phyloP scores from a whole-genome alignment of 2,888 invertebrate species.

The Dynastes hyllus region DNA sequence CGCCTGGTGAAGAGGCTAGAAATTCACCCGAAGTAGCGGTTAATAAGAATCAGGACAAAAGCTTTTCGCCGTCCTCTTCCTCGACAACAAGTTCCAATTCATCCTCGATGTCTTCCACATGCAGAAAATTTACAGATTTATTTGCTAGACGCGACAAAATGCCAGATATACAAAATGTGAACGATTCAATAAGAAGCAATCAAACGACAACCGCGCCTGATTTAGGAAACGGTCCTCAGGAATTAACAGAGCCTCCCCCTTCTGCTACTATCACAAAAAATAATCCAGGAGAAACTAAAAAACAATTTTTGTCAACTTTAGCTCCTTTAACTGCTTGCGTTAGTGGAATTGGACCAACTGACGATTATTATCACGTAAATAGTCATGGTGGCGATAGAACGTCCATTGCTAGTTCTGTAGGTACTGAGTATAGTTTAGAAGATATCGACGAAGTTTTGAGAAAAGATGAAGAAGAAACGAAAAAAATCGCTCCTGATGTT shows the following conservation, averaged over 20 bases:
- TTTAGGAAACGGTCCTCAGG: conserved; percentile 72
- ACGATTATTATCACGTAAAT: conserved; percentile 75
- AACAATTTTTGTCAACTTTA: conserved; percentile 85
- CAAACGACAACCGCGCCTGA: conserved; percentile 71
- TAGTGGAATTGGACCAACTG: conserved; percentile 72
- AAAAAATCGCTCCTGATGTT: conserved; percentile 82
- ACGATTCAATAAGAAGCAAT: conserved; percentile 57
- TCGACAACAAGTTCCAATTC: conserved; percentile 75
- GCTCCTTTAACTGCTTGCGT: conserved; percentile 88
- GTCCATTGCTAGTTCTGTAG: conserved; percentile 77
- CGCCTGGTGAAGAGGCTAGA: conserved; percentile 78
- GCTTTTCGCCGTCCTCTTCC: conserved; percentile 75
- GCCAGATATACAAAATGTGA: conserved; percentile 63
- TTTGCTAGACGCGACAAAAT: conserved; percentile 71
- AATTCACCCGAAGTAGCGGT: conserved; percentile 63
- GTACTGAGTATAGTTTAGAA: conserved; percentile 81
- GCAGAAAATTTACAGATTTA: conserved; percentile 77
- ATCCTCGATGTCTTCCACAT: conserved; percentile 78
- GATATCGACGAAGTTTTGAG: conserved; percentile 78
- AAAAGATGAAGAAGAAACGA: conserved; percentile 72
- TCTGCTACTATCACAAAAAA: conserved; percentile 69
- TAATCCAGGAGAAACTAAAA: conserved; percentile 63
- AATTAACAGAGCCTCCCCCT: conserved; percentile 61
- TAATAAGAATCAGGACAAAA: conserved; percentile 72
- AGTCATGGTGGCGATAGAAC: conserved; percentile 74